Conservation (phyloP, 2,113 vertebrate species). For the Zapornia atra region DNA sequence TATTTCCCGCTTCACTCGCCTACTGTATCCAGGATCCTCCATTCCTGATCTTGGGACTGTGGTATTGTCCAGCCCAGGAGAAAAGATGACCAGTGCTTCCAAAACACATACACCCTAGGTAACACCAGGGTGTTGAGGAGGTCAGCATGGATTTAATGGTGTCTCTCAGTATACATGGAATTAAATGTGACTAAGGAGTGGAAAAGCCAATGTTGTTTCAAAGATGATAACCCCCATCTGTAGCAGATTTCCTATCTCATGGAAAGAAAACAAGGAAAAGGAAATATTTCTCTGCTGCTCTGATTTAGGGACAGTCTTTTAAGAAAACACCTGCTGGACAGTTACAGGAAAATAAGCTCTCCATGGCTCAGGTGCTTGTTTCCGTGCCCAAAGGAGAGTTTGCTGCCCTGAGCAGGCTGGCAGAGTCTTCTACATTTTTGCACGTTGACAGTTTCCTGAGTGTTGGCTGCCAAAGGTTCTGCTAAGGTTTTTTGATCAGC, state of each 20-base stretch:
- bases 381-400: not conserved
- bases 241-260: not conserved
- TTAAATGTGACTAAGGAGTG: not conserved
- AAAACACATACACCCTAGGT: not conserved
- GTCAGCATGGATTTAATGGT: not conserved
- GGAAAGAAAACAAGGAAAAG: not conserved
- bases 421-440: not conserved
- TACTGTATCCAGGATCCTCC: not conserved
- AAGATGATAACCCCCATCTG: not conserved
- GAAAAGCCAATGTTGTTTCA: not conserved
- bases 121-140: not conserved
- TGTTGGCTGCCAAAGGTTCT: not conserved
- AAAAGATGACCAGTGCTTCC: not conserved
- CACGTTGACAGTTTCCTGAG: not conserved
- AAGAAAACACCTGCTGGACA: not conserved
- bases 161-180: accelerated
- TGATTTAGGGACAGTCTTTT: not conserved
- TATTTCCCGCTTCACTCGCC: not conserved
- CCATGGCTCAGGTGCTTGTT: not conserved
- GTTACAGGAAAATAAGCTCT: not conserved
- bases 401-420: not conserved
- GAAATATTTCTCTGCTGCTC: not conserved
- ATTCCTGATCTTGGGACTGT: not conserved
- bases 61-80: not conserved
- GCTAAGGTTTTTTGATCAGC: not conserved